These are phyloP conservation scores for Collichthys lucidus DNA, from an alignment of 2,113 vertebrate genomes.

Conservation along the genomic window DNA sequence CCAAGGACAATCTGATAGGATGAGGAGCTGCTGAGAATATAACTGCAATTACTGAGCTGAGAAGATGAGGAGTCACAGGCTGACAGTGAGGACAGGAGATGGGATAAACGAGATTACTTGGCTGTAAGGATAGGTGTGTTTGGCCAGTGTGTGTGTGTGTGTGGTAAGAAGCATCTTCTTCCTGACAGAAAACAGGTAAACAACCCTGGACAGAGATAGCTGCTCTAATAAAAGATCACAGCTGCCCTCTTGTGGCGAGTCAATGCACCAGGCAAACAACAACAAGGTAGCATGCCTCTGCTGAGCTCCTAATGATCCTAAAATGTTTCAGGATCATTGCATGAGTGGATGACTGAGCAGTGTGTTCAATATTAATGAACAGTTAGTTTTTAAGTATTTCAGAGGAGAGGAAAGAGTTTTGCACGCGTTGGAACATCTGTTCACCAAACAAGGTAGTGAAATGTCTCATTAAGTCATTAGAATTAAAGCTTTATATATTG, in stretches of 20 bases:
- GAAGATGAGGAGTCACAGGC: background rate
- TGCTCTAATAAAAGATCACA: conserved; percentile 62
- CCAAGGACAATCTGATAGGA: conserved; percentile 67
- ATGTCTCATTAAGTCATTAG: background rate
- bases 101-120: background rate
- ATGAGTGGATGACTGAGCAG: background rate
- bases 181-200: conserved; percentile 40
- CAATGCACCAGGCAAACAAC: background rate
- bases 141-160: background rate
- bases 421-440: conserved; percentile 19
- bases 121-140: conserved; percentile 17
- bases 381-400: background rate
- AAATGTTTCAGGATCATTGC: background rate
- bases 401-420: too few species aligned
- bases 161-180: conserved; percentile 26
- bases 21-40: conserved; percentile 34
- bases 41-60: conserved; percentile 40
- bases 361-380: background rate
- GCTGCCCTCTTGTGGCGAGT: conserved; percentile 80
- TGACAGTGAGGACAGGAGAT: conserved; percentile 12
- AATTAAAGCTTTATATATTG: background rate
- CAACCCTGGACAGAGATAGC: conserved; percentile 28
- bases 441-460: background rate
- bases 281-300: conserved; percentile 4
- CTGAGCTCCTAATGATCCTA: background rate